Evolutionary conservation across 2,888 invertebrate genomes (phyloP).

Genomic region (Gastrophysa polygoni): DNA sequence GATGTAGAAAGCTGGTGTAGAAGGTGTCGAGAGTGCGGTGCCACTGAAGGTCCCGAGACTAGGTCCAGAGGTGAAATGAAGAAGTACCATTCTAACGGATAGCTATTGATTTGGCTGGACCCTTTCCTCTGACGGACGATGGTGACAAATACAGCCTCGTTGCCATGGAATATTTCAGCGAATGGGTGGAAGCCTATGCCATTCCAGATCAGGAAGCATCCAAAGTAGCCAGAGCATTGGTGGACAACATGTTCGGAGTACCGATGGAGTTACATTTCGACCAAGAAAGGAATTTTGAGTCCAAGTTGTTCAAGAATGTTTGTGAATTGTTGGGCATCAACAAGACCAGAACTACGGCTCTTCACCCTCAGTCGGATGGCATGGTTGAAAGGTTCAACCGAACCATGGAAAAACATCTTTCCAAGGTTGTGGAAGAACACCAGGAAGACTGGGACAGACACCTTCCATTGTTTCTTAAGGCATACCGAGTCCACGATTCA

Average conservation of each 20-base stretch:
- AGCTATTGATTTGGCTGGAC: slow-evolving; percentile 36
- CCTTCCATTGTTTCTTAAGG: neutral
- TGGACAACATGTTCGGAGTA: neutral
- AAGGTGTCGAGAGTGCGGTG: neutral
- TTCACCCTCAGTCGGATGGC: too few relatives aligned
- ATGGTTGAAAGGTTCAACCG: slow-evolving; percentile 43
- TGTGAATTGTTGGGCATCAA: neutral
- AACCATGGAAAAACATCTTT: slow-evolving; percentile 36
- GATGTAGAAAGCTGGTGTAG: slow-evolving; percentile 9
- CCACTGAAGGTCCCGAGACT: slow-evolving; percentile 8
- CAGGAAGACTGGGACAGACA: neutral
- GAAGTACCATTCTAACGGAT: slow-evolving; percentile 35
- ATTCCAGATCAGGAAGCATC: slow-evolving; percentile 32
- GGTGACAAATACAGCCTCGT: neutral
- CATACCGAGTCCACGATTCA: slow-evolving; percentile 17
- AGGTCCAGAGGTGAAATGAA: slow-evolving; percentile 12
- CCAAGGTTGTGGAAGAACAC: slow-evolving; percentile 23
- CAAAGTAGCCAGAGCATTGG: neutral
- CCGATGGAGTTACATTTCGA: slow-evolving; percentile 1
- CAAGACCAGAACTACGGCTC: neutral
- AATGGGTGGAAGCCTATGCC: slow-evolving; percentile 41
- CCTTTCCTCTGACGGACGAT: slow-evolving; percentile 14
- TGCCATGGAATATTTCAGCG: slow-evolving; percentile 8
- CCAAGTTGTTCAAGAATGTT: neutral
- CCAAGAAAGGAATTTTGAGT: slow-evolving; percentile 3